These are phyloP conservation scores for Campylomormyrus numenius DNA, from an alignment of 2,113 vertebrate species.

Conservation along the genomic window DNA sequence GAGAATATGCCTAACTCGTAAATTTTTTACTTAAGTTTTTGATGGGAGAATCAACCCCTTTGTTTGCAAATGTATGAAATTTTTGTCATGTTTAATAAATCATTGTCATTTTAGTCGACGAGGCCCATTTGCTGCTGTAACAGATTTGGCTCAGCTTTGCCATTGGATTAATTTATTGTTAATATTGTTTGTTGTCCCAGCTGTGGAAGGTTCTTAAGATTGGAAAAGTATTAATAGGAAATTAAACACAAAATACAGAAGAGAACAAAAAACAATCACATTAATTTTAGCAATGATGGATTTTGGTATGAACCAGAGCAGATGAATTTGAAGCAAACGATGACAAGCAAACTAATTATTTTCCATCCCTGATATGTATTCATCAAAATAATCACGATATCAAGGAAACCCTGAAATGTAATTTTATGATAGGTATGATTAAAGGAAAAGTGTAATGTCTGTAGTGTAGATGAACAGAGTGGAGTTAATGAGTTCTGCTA, in stretches of 20 bases:
- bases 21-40: not conserved
- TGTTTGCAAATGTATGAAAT: not conserved
- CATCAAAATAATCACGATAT: not conserved
- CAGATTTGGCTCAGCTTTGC: not conserved
- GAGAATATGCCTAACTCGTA: not conserved
- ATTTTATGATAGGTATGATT: not conserved
- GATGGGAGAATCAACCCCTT: not conserved
- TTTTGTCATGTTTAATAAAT: not conserved
- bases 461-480: not conserved
- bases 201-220: not conserved
- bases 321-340: not conserved
- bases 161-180: not conserved
- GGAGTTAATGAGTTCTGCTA: not conserved
- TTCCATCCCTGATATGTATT: not conserved
- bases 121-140: not conserved
- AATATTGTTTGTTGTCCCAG: not conserved
- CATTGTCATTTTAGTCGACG: not conserved
- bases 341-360: not conserved
- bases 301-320: not conserved
- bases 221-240: not conserved
- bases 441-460: not conserved
- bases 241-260: not conserved
- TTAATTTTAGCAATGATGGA: not conserved
- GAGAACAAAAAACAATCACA: not conserved
- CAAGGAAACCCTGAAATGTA: not conserved